Conservation (phyloP, 2,888 invertebrate species). For the Cataglyphis livida region DNA sequence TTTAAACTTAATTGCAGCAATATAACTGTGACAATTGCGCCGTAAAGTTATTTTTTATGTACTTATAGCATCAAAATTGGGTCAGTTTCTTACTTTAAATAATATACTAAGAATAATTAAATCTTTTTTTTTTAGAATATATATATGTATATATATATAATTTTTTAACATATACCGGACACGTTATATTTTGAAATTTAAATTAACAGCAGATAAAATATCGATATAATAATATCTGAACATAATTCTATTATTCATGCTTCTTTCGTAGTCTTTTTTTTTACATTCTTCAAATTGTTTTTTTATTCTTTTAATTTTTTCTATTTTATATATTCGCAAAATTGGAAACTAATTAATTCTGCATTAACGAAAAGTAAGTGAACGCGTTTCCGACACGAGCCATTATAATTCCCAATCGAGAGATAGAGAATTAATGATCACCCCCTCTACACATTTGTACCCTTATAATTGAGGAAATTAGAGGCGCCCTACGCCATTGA, state of each 20-base stretch:
- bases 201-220: background rate
- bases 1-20: background rate
- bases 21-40: background rate
- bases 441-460: background rate
- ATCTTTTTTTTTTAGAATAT: background rate
- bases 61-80: background rate
- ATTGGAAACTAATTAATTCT: background rate
- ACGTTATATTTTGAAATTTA: background rate
- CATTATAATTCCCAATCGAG: background rate
- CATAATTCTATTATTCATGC: background rate
- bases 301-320: background rate
- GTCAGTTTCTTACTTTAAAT: background rate
- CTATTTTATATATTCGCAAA: background rate
- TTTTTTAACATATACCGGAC: background rate
- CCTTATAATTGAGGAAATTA: constrained; percentile 47
- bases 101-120: background rate
- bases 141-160: background rate
- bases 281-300: background rate
- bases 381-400: background rate
- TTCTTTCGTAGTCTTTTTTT: background rate
- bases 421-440: constrained; percentile 4
- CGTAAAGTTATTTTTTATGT: background rate
- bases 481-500: constrained; percentile 42
- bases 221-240: background rate
- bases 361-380: background rate